Evolutionary conservation across 2,113 vertebrate species (phyloP), one percentile per base, ranked within the genome.

Genomic region (Apaloderma vittatum): DNA sequence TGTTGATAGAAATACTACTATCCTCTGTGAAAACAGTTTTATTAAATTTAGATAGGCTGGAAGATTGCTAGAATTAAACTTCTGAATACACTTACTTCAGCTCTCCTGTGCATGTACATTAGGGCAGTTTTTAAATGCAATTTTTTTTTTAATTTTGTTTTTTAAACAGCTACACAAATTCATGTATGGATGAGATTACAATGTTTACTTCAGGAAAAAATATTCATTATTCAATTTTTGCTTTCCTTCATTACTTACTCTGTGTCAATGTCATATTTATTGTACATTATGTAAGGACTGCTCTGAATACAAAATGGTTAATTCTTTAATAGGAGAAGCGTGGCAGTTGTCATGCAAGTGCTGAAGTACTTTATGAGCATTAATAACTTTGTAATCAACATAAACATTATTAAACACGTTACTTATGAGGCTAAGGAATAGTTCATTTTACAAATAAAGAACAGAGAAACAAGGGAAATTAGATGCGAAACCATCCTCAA

Each of bases 231-330:
- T 84, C 26, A 59, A 2, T 51, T 84, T 92, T 63, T 93, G 6
- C 59, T 94, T 80, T 91, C 12, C 27, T 55, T 67, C 54, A 16
- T 46, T 73, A 40, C 36, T 90, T 88, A 26, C 21, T 61, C 20
- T 34, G 7, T 65, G 27, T 75, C 58, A 88, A 21, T 45, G 22
- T 72, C 19, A 8, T 68, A 37, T 95, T 91, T 94, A 61, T 61
- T 76, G 49, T 49, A 40, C 43, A n/a, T 73, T 86, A 62, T 62
- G 36, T 93, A 70, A 88, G 72, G n/a, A 62, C 63, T 90, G 62
- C 27, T 70, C 54, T 93, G 91, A 95, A 93, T 94, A 58, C 46
- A 73, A 62, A 86, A 80, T 76, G 5, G 4, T 95, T 79, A 73
- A 84, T 94, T 95, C 46, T 27, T 58, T 90, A 80, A 80, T 55